Percentiles rank a stretch among this genome's conserved stretches.
These are phyloP conservation scores for Tragelaphus buxtoni DNA, from an alignment of 2,113 vertebrate genomes.

Conservation along the genomic window DNA sequence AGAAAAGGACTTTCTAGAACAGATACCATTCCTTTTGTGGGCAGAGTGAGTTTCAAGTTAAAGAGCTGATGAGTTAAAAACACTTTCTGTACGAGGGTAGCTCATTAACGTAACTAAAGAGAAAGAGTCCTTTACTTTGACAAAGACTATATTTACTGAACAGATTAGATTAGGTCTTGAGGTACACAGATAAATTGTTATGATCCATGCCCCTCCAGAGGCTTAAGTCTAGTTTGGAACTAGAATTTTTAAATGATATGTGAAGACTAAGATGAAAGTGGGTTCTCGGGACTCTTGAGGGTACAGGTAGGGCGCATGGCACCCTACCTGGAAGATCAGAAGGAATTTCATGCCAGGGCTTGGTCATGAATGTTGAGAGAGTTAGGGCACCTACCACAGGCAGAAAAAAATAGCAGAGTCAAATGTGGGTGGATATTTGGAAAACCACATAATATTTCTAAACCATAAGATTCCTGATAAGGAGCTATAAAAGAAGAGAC, in stretches of 20 bases:
- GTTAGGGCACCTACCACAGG: not conserved
- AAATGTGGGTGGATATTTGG: not conserved
- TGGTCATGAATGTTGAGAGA: not conserved
- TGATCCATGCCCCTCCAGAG: not conserved
- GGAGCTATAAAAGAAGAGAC: not conserved
- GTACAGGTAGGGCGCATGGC: too few species aligned
- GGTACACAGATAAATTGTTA: not conserved
- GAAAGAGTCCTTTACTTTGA: not conserved
- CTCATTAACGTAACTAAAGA: not conserved
- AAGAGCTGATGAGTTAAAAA: slow-evolving; percentile 1
- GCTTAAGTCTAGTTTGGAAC: not conserved
- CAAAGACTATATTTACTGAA: not conserved
- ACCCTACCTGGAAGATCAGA: fast-evolving
- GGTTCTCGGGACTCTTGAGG: not conserved
- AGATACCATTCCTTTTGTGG: not conserved
- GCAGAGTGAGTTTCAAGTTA: not conserved
- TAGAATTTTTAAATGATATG: not conserved
- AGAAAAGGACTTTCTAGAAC: not conserved
- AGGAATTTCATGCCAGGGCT: not conserved
- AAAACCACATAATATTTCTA: not conserved
- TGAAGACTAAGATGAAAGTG: not conserved
- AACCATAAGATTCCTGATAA: not conserved
- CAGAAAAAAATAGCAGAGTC: not conserved
- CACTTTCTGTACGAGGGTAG: not conserved
- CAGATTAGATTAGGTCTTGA: not conserved